These are phyloP conservation scores for Turritopsis rubra DNA, from an alignment of 30 jellyfish, hydroid and myxozoan species.

Conservation along the genomic window DNA sequence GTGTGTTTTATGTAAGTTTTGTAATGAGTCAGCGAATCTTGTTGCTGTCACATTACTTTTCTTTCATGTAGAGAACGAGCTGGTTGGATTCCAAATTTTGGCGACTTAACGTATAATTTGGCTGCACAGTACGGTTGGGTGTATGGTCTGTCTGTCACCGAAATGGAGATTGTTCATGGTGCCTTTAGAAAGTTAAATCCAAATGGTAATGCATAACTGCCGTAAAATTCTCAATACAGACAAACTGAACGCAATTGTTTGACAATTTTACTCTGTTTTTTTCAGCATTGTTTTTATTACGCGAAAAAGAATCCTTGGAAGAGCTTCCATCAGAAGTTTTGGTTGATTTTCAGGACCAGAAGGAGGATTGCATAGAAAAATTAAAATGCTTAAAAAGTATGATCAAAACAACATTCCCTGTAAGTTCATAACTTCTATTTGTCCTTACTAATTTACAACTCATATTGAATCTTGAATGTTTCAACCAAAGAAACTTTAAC, in stretches of 20 bases:
- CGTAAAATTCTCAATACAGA: too few relatives aligned
- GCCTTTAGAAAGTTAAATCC: conserved; percentile 91
- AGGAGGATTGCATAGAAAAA: conserved; percentile 59
- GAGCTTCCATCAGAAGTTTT: conserved; percentile 58
- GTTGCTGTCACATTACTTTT: too few relatives aligned
- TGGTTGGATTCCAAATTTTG: conserved; percentile 95
- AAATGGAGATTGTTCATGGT: conserved; percentile 98
- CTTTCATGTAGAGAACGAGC: conserved; percentile 70
- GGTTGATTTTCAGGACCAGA: conserved; percentile 72
- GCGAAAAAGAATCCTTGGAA: conserved; percentile 31
- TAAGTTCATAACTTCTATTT: conserved; percentile 26
- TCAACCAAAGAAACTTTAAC: not conserved
- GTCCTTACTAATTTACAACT: not conserved
- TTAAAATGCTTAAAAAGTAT: conserved; percentile 52
- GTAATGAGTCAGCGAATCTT: too few relatives aligned
- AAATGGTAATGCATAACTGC: conserved; percentile 48
- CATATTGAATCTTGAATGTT: not conserved
- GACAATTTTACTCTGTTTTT: not conserved
- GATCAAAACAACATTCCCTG: conserved; percentile 61
- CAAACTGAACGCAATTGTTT: not conserved
- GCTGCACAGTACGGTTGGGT: conserved; percentile 99
- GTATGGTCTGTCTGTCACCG: conserved; percentile 97
- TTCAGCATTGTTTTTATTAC: conserved; percentile 80
- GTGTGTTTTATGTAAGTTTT: too few relatives aligned
- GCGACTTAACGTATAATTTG: conserved; percentile 70